These are phyloP conservation scores for Phyllotreta striolata DNA, from an alignment of 2,888 invertebrate species.

Conservation along the genomic window DNA sequence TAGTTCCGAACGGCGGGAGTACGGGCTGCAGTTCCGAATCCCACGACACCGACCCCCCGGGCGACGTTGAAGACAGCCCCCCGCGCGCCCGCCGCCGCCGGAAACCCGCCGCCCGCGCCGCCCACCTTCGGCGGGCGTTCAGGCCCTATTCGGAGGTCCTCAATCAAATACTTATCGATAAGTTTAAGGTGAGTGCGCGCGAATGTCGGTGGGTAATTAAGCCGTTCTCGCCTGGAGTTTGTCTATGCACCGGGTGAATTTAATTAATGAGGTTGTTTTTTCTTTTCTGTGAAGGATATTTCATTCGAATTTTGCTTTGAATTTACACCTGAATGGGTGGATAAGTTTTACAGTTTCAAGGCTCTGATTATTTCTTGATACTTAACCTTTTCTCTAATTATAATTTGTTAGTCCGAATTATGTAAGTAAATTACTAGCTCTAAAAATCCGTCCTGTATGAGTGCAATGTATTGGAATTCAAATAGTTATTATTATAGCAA, in stretches of 20 bases:
- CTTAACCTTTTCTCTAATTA: too few species aligned
- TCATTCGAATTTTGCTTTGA: neutral
- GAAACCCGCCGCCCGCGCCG: slow-evolving; percentile 52
- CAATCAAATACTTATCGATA: slow-evolving; percentile 68
- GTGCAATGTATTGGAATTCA: too few species aligned
- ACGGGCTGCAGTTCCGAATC: slow-evolving; percentile 67
- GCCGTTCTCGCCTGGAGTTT: neutral
- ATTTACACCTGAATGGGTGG: too few species aligned
- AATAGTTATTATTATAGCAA: too few species aligned
- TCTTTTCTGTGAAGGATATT: too few species aligned
- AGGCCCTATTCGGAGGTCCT: slow-evolving; percentile 67
- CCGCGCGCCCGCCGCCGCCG: slow-evolving; percentile 64
- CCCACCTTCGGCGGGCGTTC: slow-evolving; percentile 52
- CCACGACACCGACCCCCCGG: slow-evolving; percentile 66
- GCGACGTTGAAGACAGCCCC: slow-evolving; percentile 63
- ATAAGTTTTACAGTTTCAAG: too few species aligned
- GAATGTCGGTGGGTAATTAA: neutral
- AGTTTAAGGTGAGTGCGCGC: slow-evolving; percentile 63
- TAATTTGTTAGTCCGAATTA: too few species aligned
- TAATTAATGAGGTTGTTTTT: too few species aligned
- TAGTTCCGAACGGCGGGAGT: slow-evolving; percentile 62
- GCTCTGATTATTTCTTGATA: neutral
- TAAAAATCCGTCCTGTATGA: too few species aligned
- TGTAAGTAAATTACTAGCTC: too few species aligned
- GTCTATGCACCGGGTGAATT: too few species aligned